Percentiles rank a stretch among this genome's conserved stretches.
These are phyloP conservation scores for Esox lucius DNA, from an alignment of 2,797 vertebrate species.

Conservation along the genomic window DNA sequence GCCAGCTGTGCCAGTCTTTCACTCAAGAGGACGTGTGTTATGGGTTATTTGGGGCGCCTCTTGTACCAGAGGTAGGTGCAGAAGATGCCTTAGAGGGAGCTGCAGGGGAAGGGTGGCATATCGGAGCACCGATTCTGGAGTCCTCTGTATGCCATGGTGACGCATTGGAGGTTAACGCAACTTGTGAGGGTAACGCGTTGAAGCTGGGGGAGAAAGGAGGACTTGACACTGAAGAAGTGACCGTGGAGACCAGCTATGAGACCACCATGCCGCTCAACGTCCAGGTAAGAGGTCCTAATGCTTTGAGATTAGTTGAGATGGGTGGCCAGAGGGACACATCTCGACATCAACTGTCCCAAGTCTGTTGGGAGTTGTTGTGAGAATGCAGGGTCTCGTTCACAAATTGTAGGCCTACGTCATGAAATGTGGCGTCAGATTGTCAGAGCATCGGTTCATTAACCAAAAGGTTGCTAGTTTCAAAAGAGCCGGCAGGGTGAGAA, in stretches of 20 bases:
- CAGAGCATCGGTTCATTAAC: too few relatives aligned
- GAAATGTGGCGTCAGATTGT: too few relatives aligned
- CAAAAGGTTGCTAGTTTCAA: too few relatives aligned
- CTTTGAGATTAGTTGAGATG: too few relatives aligned
- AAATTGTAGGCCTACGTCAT: too few relatives aligned
- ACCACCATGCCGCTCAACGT: conserved; percentile 43
- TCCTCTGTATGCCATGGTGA: background rate
- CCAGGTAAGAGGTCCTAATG: conserved; percentile 39
- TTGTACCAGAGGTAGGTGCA: background rate
- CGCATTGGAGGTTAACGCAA: background rate
- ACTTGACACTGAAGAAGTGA: background rate
- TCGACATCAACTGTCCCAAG: too few relatives aligned
- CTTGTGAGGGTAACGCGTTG: background rate
- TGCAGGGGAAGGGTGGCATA: background rate
- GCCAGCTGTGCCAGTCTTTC: background rate
- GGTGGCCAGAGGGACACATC: too few relatives aligned
- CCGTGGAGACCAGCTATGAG: conserved; percentile 26
- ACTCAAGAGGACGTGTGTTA: background rate
- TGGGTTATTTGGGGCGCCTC: background rate
- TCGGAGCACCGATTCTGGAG: background rate
- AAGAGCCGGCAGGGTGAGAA: too few relatives aligned
- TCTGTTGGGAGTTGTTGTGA: too few relatives aligned
- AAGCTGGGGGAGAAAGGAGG: background rate
- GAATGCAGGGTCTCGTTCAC: too few relatives aligned
- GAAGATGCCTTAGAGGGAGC: conserved; percentile 21